phyloP scores from a whole-genome alignment of 1,140 invertebrate species.

The Artemia franciscana region DNA sequence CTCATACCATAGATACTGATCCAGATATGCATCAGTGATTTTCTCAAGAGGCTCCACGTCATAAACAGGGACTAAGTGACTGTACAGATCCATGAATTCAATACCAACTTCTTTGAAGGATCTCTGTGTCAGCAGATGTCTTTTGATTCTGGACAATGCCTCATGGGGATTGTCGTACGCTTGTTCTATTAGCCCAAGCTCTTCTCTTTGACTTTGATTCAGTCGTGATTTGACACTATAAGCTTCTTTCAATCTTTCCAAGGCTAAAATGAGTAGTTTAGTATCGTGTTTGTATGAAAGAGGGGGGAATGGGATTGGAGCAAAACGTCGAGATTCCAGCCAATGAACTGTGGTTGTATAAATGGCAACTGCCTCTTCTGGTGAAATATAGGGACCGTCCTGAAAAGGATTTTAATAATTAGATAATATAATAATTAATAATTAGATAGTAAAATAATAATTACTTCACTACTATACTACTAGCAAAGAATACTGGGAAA shows the following conservation, averaged over 20 bases:
- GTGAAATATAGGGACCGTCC: conserved; percentile 96
- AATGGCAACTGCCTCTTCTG: conserved; percentile 97
- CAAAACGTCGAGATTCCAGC: conserved; percentile 91
- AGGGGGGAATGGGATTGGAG: conserved; percentile 96
- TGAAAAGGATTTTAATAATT: conserved; percentile 16
- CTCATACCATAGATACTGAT: conserved; percentile 99
- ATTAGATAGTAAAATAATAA: too few species aligned
- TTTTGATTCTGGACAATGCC: conserved; percentile 92
- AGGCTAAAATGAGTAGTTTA: conserved; percentile 82
- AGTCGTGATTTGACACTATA: conserved; percentile 93
- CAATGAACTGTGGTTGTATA: conserved; percentile 99
- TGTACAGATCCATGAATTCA: conserved; percentile 99
- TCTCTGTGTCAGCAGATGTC: conserved; percentile 91
- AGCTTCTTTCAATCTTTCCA: conserved; percentile 93
- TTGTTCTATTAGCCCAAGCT: conserved; percentile 93
- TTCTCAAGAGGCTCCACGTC: conserved; percentile 98
- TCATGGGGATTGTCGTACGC: conserved; percentile 99
- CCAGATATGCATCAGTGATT: conserved; percentile 98
- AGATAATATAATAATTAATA: too few species aligned
- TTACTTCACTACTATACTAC: too few species aligned
- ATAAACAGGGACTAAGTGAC: conserved; percentile 93
- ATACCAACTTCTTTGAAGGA: conserved; percentile 98
- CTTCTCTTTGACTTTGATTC: conserved; percentile 97
- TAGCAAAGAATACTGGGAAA: too few species aligned
- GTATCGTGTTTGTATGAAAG: conserved; percentile 99